phyloP scores from a whole-genome alignment of 1,140 invertebrate genomes.

The Maconellicoccus hirsutus region DNA sequence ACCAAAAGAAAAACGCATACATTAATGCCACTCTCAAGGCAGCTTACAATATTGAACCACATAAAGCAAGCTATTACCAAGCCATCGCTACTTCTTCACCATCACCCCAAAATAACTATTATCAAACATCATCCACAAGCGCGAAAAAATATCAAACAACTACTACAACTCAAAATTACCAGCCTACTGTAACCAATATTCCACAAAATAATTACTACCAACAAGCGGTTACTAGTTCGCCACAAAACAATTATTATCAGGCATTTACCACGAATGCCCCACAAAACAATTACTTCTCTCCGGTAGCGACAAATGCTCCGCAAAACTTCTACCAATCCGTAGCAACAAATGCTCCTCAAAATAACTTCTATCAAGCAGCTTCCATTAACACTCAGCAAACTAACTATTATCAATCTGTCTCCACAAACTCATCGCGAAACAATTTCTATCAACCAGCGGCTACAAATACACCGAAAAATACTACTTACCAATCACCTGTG shows the following conservation, averaged over 20 bases:
- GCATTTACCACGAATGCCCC: neutral
- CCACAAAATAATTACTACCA: neutral
- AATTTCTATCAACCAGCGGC: slow-evolving; percentile 16
- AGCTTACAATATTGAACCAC: slow-evolving; percentile 29
- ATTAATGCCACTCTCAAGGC: slow-evolving; percentile 30
- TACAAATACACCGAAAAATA: neutral
- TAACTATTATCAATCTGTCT: slow-evolving; percentile 18
- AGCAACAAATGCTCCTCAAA: neutral
- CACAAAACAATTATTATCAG: slow-evolving; percentile 15
- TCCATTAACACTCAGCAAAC: neutral
- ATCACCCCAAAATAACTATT: neutral
- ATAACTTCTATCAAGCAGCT: neutral
- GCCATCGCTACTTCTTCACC: neutral
- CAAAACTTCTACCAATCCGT: neutral
- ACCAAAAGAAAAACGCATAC: slow-evolving; percentile 25
- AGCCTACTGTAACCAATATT: neutral
- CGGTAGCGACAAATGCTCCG: neutral
- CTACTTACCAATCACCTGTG: no score
- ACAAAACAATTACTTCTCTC: slow-evolving; percentile 22
- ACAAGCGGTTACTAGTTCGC: neutral
- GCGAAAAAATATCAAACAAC: neutral
- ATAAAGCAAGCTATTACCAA: slow-evolving; percentile 12
- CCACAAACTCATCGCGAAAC: neutral
- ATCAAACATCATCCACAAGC: neutral
- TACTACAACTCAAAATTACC: neutral